Evolutionary conservation across 2,797 vertebrate species (phyloP).

Genomic region (Peromyscus attwateri): DNA sequence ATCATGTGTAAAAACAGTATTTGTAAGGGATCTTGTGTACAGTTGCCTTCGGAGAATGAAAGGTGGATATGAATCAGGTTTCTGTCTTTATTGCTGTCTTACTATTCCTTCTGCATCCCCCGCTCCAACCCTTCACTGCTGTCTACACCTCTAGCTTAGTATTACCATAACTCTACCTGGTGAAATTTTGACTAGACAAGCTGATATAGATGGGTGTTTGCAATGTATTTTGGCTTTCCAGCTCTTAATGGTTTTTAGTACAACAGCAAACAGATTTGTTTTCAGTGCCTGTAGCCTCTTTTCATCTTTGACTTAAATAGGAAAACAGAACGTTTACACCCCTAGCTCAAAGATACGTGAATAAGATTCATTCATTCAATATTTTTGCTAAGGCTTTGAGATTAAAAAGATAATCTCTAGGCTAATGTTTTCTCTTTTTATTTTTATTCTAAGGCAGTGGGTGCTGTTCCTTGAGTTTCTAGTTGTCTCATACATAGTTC

Average conservation of each 20-base stretch:
- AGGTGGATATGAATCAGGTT: background rate
- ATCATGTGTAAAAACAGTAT: background rate
- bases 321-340: background rate
- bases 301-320: background rate
- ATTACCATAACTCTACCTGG: background rate
- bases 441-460: constrained; percentile 27
- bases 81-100: background rate
- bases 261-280: background rate
- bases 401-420: background rate
- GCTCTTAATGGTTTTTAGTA: background rate
- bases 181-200: background rate
- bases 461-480: background rate
- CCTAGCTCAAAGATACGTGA: background rate
- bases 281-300: background rate
- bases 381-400: constrained; percentile 27
- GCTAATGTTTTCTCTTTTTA: background rate
- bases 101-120: too few species aligned
- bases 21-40: background rate
- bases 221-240: background rate
- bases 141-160: background rate
- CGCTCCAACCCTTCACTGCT: background rate
- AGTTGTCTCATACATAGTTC: background rate
- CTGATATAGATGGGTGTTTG: background rate
- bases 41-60: constrained; percentile 2
- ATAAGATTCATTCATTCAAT: background rate